Conservation (phyloP, 2,113 vertebrate genomes). For the Phaetusa simplex region DNA sequence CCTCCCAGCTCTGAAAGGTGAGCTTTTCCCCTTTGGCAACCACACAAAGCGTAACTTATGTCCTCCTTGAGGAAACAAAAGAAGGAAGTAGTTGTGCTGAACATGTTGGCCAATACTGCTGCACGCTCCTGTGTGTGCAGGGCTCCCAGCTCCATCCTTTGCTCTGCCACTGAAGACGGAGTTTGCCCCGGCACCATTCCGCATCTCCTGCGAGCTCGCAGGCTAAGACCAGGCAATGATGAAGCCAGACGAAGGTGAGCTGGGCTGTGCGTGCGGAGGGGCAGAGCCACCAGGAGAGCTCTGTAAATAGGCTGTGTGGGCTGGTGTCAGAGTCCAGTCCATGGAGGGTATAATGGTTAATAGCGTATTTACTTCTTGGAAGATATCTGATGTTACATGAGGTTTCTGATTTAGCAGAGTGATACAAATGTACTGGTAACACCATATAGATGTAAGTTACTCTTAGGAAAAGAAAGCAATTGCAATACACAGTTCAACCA, state of each 20-base stretch:
- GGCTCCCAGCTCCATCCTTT: not conserved
- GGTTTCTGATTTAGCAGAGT: not conserved
- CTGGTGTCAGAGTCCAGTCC: not conserved
- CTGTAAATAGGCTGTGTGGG: not conserved
- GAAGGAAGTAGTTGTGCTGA: not conserved
- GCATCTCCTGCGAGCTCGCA: accelerated
- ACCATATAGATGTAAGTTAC: not conserved
- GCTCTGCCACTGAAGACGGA: not conserved
- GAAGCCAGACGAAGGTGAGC: not conserved
- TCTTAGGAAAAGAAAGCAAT: not conserved
- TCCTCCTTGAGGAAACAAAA: not conserved
- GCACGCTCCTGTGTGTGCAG: not conserved
- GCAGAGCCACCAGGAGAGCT: not conserved
- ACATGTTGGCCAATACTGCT: not conserved
- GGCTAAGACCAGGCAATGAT: not conserved
- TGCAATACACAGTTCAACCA: not conserved
- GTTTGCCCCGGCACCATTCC: not conserved
- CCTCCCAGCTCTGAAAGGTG: not conserved
- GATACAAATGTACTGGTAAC: not conserved
- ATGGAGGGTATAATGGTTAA: not conserved
- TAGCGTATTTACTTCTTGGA: not conserved
- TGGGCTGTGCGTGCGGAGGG: not conserved
- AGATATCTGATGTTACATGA: not conserved
- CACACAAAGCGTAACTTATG: not conserved
- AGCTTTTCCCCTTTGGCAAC: not conserved